Evolutionary conservation across 1,140 invertebrate species (phyloP).

Genomic region (Acyrthosiphon pisum): DNA sequence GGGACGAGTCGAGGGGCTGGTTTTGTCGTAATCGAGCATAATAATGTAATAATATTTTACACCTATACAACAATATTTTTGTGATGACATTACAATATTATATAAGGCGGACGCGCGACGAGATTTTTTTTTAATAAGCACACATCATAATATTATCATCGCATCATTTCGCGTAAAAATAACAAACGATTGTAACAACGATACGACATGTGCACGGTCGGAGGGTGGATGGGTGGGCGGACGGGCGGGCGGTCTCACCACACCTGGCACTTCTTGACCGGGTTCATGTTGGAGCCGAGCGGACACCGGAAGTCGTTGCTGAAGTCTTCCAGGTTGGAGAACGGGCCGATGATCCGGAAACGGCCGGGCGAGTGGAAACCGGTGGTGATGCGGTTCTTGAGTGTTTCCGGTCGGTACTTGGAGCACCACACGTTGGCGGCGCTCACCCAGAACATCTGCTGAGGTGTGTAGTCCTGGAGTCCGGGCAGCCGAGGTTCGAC

Average conservation of each 20-base stretch:
- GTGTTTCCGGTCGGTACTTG: conserved; percentile 68
- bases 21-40: neutral
- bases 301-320: conserved; percentile 87
- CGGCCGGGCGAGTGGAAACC: conserved; percentile 79
- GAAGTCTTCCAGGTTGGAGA: conserved; percentile 91
- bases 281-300: conserved; percentile 83
- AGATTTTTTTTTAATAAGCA: neutral
- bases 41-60: neutral
- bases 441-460: conserved; percentile 82
- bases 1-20: neutral
- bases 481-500: conserved; percentile 72
- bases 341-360: conserved; percentile 85
- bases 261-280: conserved; percentile 82
- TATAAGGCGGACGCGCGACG: neutral
- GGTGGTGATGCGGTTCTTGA: conserved; percentile 61
- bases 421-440: conserved; percentile 75
- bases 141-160: neutral
- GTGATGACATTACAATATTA: neutral
- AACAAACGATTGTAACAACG: neutral
- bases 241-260: conserved; percentile 66
- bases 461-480: conserved; percentile 66
- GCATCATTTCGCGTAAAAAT: neutral
- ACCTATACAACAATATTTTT: conserved; percentile 8
- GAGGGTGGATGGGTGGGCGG: neutral
- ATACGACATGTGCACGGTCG: neutral